A percentile compares a stretch with the other conserved stretches of the same genome.
phyloP scores from a whole-genome alignment of 1,140 invertebrate species.

The Saccostrea glomerata region DNA sequence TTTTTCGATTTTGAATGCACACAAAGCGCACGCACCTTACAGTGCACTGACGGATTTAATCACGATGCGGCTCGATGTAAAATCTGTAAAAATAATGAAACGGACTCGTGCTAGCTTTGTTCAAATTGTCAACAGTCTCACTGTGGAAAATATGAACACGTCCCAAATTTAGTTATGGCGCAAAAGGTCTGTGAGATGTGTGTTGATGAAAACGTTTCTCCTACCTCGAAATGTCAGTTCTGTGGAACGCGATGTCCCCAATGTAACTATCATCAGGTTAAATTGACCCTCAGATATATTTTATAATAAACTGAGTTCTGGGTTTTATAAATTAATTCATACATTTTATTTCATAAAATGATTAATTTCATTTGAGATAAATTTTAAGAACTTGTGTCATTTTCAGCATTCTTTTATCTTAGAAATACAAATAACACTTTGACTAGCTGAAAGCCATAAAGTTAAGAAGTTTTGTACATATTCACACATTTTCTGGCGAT shows the following conservation, averaged over 20 bases:
- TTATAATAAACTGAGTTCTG: too few species aligned
- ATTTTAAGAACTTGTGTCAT: too few species aligned
- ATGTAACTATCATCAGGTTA: neutral
- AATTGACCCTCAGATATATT: too few species aligned
- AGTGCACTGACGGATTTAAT: constrained; percentile 5
- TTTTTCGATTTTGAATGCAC: neutral
- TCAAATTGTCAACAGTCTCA: neutral
- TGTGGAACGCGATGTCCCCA: constrained; percentile 15
- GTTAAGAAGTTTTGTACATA: too few species aligned
- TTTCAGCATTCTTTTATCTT: too few species aligned
- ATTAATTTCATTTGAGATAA: too few species aligned
- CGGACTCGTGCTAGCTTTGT: neutral
- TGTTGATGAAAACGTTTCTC: neutral
- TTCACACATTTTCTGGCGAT: too few species aligned
- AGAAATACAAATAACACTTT: too few species aligned
- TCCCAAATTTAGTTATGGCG: neutral
- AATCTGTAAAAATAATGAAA: neutral
- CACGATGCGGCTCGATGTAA: neutral
- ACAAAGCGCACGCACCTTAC: neutral
- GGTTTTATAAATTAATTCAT: too few species aligned
- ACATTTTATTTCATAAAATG: too few species aligned
- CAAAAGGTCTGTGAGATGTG: constrained; percentile 15
- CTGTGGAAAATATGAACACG: constrained; percentile 11
- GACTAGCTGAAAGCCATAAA: too few species aligned
- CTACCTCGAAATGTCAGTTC: neutral